Conservation (phyloP, 2,797 vertebrate genomes). For the Sarcophilus harrisii region DNA sequence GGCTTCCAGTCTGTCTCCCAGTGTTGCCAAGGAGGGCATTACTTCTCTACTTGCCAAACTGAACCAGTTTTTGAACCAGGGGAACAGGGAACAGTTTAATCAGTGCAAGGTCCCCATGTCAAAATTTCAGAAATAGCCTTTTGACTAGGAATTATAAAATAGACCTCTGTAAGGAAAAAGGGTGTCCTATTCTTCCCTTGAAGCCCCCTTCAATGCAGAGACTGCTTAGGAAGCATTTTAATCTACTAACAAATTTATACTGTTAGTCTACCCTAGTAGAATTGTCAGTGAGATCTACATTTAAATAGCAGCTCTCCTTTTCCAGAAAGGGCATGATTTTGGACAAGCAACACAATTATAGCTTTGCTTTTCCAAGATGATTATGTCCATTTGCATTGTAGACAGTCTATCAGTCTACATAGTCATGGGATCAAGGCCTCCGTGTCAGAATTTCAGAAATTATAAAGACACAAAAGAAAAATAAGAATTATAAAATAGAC, state of each 20-base stretch:
- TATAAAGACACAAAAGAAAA: no score
- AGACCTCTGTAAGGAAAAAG: background rate
- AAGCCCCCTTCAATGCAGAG: background rate
- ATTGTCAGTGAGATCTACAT: background rate
- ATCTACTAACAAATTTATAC: background rate
- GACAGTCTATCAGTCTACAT: background rate
- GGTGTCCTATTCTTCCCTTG: background rate
- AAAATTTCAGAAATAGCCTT: background rate
- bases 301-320: background rate
- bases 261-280: background rate
- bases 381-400: background rate
- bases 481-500: no score
- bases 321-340: background rate
- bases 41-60: background rate
- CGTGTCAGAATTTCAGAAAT: no score
- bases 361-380: background rate
- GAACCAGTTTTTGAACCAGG: background rate
- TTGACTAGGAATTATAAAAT: background rate
- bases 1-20: background rate
- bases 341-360: background rate
- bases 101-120: background rate
- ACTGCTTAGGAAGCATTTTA: background rate
- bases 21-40: no score
- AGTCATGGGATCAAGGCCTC: no score
- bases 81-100: background rate